Conservation (phyloP, 23 tunicate genomes). For the Ciona savignyi region DNA sequence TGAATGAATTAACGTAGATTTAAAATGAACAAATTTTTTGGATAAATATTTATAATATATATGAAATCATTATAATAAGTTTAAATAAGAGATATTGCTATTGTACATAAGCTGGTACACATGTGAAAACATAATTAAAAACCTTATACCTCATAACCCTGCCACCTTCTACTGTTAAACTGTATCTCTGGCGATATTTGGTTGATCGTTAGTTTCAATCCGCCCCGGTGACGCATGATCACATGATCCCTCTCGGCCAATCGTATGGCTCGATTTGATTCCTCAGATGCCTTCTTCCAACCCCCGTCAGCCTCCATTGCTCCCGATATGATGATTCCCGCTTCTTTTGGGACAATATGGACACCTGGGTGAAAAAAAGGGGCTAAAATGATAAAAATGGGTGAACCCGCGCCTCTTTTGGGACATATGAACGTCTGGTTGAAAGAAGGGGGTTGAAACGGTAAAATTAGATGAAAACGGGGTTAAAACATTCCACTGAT, state of each 20-base stretch:
- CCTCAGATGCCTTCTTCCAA: slow-evolving; percentile 28
- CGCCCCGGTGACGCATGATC: slow-evolving; percentile 34
- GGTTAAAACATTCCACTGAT: no score
- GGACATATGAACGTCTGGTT: slow-evolving; percentile 8
- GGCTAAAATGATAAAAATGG: no score
- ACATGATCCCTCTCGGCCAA: slow-evolving; percentile 48
- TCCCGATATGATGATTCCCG: slow-evolving; percentile 20
- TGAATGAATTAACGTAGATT: no score
- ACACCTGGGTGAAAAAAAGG: no score
- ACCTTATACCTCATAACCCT: slow-evolving; percentile 67
- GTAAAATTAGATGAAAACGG: no score
- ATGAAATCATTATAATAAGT: no score
- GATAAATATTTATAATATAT: no score
- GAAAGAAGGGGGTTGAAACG: no score
- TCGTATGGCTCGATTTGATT: slow-evolving; percentile 3
- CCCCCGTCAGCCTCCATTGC: slow-evolving; percentile 39
- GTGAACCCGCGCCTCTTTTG: slow-evolving; percentile 14
- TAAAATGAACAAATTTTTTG: no score
- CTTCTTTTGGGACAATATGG: slow-evolving; percentile 58
- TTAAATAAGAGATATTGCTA: background rate
- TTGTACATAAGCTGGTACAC: background rate
- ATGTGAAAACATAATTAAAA: no score
- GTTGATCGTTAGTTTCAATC: slow-evolving; percentile 40
- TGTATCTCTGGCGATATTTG: slow-evolving; percentile 57
- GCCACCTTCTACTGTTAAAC: slow-evolving; percentile 87